Conservation (phyloP, 2,797 vertebrate species). For the Lepilemur ruficaudatus region DNA sequence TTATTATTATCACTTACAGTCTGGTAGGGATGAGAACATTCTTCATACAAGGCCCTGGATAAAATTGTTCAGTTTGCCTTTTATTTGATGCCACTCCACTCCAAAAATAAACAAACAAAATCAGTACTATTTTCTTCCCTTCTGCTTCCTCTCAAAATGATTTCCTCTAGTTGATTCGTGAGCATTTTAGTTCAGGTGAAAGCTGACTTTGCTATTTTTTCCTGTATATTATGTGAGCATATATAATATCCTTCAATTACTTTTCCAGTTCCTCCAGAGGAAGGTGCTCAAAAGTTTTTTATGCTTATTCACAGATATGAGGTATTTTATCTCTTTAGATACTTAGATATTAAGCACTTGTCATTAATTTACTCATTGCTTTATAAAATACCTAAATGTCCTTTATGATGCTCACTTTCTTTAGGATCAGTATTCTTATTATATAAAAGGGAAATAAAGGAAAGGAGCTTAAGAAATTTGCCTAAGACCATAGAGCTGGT, state of each 20-base stretch:
- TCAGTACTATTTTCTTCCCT: neutral
- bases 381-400: constrained; percentile 25
- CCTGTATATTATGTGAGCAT: neutral
- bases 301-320: neutral
- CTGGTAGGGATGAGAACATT: neutral
- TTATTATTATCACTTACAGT: neutral
- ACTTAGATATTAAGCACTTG: neutral
- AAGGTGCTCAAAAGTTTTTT: neutral
- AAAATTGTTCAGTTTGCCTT: constrained; percentile 16
- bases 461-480: neutral
- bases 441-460: constrained; percentile 26
- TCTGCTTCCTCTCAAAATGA: neutral
- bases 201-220: neutral
- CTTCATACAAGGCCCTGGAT: neutral
- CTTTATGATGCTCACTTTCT: neutral
- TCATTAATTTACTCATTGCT: neutral
- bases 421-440: constrained; percentile 11
- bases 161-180: neutral
- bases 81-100: neutral
- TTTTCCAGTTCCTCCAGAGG: neutral
- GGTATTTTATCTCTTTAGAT: neutral
- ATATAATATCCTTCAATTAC: neutral
- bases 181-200: constrained; percentile 34
- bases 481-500: neutral
- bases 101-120: neutral